phyloP scores from a whole-genome alignment of 2,888 invertebrate species.

The Kryphioiulus occultus region DNA sequence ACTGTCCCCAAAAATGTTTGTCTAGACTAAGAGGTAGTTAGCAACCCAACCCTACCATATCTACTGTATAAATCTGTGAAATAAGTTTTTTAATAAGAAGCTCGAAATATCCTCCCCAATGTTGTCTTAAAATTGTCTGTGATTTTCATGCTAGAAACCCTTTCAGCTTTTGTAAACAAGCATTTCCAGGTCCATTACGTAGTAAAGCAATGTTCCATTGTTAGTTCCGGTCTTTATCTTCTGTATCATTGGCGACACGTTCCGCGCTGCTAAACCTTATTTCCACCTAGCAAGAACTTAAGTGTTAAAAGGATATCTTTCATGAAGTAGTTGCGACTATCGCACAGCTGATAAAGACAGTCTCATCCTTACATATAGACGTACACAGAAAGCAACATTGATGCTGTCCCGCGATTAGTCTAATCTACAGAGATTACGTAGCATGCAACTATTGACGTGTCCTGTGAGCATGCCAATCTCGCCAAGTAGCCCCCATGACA shows the following conservation, averaged over 20 bases:
- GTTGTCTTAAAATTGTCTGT: neutral
- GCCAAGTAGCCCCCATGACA: neutral
- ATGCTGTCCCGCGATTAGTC: neutral
- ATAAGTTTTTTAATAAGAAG: too few species aligned
- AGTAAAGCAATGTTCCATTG: neutral
- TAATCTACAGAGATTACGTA: neutral
- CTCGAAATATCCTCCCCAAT: too few species aligned
- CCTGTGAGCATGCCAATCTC: neutral
- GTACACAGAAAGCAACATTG: neutral
- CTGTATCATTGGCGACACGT: slow-evolving; percentile 26
- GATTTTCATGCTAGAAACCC: neutral
- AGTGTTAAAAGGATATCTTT: neutral
- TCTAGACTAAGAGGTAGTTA: too few species aligned
- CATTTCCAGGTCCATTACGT: neutral
- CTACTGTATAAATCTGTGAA: too few species aligned
- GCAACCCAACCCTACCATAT: too few species aligned
- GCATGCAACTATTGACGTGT: neutral
- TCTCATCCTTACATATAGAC: neutral
- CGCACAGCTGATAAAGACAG: neutral
- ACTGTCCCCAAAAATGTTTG: too few species aligned
- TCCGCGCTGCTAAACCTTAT: neutral
- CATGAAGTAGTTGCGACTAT: neutral
- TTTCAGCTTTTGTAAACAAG: neutral
- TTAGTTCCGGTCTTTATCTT: neutral
- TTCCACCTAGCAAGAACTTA: neutral